phyloP scores from a whole-genome alignment of 2,113 vertebrate species.

The Prunella fulvescens region DNA sequence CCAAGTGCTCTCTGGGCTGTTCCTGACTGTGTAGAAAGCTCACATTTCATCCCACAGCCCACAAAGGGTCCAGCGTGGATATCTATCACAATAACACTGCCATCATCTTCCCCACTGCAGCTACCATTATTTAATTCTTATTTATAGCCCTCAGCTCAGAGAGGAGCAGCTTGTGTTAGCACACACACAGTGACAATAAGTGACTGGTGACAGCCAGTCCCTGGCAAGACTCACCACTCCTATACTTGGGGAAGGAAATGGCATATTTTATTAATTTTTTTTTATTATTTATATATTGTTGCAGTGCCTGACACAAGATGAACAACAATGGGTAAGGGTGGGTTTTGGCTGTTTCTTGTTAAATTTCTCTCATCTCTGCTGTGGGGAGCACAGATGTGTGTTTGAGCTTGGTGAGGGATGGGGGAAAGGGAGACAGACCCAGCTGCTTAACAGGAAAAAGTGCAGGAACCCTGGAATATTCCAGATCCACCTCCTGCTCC shows the following conservation, averaged over 20 bases:
- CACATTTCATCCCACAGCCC: not conserved
- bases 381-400: not conserved
- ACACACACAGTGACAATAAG: not conserved
- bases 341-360: not conserved
- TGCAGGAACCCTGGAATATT: not conserved
- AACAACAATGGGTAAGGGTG: not conserved
- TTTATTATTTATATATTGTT: not conserved
- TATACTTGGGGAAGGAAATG: not conserved
- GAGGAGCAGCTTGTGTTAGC: not conserved
- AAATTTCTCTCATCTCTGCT: not conserved
- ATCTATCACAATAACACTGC: not conserved
- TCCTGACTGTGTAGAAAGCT: not conserved
- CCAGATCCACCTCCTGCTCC: not conserved
- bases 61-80: not conserved
- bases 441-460: rapidly evolving
- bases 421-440: not conserved
- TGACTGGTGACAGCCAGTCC: not conserved
- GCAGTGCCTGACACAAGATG: rapidly evolving
- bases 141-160: not conserved
- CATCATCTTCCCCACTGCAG: not conserved
- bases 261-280: not conserved
- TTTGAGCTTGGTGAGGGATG: not conserved
- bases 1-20: not conserved
- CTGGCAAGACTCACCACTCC: not conserved
- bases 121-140: not conserved